Percentiles rank a stretch among this genome's conserved stretches.
These are phyloP conservation scores for Ursus arctos DNA, from an alignment of 2,113 vertebrate genomes.

Conservation along the genomic window DNA sequence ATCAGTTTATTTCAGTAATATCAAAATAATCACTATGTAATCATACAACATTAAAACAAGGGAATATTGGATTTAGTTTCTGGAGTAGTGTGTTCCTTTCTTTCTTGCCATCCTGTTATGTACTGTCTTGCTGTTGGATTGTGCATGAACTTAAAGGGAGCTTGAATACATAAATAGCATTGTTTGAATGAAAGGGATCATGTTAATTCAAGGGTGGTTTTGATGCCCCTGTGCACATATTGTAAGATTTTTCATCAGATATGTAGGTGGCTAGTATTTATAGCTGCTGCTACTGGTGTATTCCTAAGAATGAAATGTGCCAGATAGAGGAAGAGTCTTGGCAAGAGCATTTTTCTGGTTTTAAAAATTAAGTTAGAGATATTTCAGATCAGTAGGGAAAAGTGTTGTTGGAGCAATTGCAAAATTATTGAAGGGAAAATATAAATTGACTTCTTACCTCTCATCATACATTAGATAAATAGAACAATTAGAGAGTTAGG, in stretches of 20 bases:
- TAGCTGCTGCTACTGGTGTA: neutral
- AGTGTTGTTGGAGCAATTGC: neutral
- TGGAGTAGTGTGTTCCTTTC: neutral
- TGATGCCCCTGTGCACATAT: neutral
- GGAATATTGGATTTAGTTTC: constrained; percentile 23
- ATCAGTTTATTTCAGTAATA: neutral
- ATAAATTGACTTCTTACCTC: neutral
- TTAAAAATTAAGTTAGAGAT: neutral
- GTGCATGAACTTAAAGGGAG: constrained; percentile 42
- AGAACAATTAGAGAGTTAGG: neutral
- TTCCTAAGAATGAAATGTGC: constrained; percentile 13
- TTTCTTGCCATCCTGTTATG: neutral
- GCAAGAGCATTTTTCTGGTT: neutral
- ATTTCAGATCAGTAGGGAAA: constrained; percentile 26
- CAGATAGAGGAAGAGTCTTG: constrained; percentile 20
- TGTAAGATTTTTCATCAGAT: neutral
- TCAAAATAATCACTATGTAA: neutral
- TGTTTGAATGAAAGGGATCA: neutral
- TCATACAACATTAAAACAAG: constrained; percentile 15
- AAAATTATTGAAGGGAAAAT: constrained; percentile 24
- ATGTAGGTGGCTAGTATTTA: neutral
- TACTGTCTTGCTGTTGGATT: neutral
- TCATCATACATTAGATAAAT: neutral
- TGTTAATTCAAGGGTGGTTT: constrained; percentile 21
- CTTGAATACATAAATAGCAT: neutral